phyloP scores from a whole-genome alignment of 2,113 vertebrate genomes.

The Chaetorhynchus papuensis region DNA sequence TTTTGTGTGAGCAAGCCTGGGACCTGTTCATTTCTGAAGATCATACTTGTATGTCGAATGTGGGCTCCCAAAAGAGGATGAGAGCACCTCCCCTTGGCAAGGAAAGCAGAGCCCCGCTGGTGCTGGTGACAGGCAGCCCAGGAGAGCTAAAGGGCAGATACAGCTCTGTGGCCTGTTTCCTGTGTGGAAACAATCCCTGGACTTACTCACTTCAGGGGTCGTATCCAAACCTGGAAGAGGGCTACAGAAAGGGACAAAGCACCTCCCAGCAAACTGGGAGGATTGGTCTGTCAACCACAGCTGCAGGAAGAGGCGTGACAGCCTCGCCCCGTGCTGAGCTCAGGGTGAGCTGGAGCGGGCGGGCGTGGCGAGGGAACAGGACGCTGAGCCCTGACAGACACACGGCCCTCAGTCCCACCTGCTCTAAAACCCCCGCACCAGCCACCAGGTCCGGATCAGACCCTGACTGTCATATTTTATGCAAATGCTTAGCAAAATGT shows the following conservation, averaged over 20 bases:
- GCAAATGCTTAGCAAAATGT: background rate
- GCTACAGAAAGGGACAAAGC: background rate
- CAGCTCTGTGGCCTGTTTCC: background rate
- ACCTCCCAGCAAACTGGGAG: background rate
- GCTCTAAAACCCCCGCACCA: background rate
- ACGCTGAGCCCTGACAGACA: background rate
- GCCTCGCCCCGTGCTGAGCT: accelerated
- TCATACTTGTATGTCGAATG: accelerated
- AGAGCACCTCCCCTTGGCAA: background rate
- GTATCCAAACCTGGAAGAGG: background rate
- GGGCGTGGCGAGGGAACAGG: accelerated
- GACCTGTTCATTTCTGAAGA: background rate
- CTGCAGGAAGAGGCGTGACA: accelerated
- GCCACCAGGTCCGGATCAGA: background rate
- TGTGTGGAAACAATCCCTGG: background rate
- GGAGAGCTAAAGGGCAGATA: background rate
- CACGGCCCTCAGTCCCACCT: background rate
- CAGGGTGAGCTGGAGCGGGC: accelerated
- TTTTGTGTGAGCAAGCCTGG: background rate
- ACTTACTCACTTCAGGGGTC: background rate
- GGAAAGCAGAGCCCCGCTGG: background rate
- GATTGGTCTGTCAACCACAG: background rate
- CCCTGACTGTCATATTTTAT: accelerated
- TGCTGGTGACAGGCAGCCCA: background rate
- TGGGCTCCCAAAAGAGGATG: background rate